These are phyloP conservation scores for Drosophila miranda DNA, from an alignment of 1,140 invertebrate species.

Conservation along the genomic window DNA sequence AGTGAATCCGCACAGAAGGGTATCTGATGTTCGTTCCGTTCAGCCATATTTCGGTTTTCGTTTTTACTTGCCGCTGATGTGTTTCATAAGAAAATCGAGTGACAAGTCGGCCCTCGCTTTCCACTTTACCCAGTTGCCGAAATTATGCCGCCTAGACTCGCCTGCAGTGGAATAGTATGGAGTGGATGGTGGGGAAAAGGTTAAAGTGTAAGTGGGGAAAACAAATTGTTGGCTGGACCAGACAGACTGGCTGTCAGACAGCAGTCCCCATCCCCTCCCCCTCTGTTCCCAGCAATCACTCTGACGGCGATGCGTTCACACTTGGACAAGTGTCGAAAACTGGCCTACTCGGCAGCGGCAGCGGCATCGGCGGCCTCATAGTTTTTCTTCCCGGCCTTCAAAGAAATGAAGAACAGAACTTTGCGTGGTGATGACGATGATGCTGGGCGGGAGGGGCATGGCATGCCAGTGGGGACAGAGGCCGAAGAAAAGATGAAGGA, in stretches of 20 bases:
- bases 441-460: neutral
- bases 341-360: slow-evolving; percentile 63
- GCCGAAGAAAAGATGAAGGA: slow-evolving; percentile 25
- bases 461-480: too few relatives aligned
- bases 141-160: slow-evolving; percentile 71
- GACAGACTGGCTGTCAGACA: slow-evolving; percentile 70
- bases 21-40: too few relatives aligned
- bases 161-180: slow-evolving; percentile 11
- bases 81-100: slow-evolving; percentile 79
- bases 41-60: slow-evolving; percentile 4
- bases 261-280: slow-evolving; percentile 10
- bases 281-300: neutral
- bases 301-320: slow-evolving; percentile 37
- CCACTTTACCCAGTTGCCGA: slow-evolving; percentile 70
- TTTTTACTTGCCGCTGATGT: slow-evolving; percentile 55
- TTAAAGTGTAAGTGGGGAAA: slow-evolving; percentile 81
- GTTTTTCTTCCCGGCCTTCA: slow-evolving; percentile 43
- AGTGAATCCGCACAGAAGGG: too few relatives aligned
- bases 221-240: slow-evolving; percentile 76
- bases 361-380: slow-evolving; percentile 1
- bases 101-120: slow-evolving; percentile 67
- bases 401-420: slow-evolving; percentile 53
- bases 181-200: slow-evolving; percentile 51
- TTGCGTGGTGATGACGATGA: slow-evolving; percentile 43
- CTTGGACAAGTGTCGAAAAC: slow-evolving; percentile 76